Conservation (phyloP, 2,797 vertebrate genomes). For the Chaetodon trifasciatus region DNA sequence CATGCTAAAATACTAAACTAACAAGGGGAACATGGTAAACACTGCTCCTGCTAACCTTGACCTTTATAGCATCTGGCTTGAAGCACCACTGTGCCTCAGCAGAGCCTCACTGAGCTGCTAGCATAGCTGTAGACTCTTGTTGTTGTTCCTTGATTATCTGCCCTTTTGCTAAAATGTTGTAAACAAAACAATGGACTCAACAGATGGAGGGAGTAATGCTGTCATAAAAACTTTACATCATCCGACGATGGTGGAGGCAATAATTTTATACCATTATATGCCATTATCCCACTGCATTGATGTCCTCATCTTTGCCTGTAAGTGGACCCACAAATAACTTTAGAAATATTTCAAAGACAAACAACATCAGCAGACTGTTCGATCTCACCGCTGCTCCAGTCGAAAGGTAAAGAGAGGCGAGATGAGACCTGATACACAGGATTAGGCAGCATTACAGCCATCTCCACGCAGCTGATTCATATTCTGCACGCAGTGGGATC, state of each 20-base stretch:
- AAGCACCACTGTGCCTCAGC: neutral
- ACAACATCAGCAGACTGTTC: constrained; percentile 39
- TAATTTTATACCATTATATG: neutral
- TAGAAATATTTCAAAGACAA: constrained; percentile 44
- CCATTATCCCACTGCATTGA: constrained; percentile 13
- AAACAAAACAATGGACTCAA: neutral
- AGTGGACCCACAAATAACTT: constrained; percentile 32
- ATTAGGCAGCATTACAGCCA: constrained; percentile 55
- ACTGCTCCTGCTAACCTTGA: neutral
- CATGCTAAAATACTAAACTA: neutral
- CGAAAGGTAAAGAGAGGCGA: constrained; percentile 51
- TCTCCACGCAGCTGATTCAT: constrained; percentile 43
- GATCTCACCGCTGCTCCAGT: constrained; percentile 36
- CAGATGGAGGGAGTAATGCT: neutral
- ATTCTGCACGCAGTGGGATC: constrained; percentile 64
- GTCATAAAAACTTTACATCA: neutral
- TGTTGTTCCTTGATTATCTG: neutral
- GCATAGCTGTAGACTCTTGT: neutral
- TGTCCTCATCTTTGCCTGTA: constrained; percentile 1
- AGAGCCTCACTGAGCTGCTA: neutral
- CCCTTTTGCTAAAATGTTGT: neutral
- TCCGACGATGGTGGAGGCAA: neutral
- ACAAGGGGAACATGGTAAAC: neutral
- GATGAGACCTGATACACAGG: constrained; percentile 50
- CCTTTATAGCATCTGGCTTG: neutral